A percentile compares a stretch with the other conserved stretches of the same genome.
phyloP scores from a whole-genome alignment of 2,888 invertebrate genomes.

The Antheraea assamensis region DNA sequence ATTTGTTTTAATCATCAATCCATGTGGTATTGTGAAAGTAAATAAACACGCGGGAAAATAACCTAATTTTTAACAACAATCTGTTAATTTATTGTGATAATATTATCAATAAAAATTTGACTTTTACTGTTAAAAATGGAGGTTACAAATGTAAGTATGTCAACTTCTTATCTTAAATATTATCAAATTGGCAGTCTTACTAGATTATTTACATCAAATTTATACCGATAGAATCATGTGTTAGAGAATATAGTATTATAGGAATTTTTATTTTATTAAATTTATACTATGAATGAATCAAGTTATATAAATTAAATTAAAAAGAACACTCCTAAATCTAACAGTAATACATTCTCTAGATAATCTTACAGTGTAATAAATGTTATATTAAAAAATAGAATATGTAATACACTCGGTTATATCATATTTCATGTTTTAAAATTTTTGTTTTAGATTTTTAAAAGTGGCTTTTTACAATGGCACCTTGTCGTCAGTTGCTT shows the following conservation, averaged over 20 bases:
- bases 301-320: not conserved
- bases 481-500: constrained; percentile 88
- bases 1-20: constrained; percentile 3
- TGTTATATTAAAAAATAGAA: not conserved
- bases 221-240: not conserved
- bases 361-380: not conserved
- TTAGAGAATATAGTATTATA: not conserved
- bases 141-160: constrained; percentile 53
- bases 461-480: constrained; percentile 90
- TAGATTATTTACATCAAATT: constrained; percentile 35
- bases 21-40: constrained; percentile 39
- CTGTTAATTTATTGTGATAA: constrained; percentile 35
- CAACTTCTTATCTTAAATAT: constrained; percentile 47
- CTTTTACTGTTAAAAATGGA: constrained; percentile 46
- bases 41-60: constrained; percentile 55
- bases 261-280: not conserved
- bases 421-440: not conserved
- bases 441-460: constrained; percentile 76
- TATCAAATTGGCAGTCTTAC: constrained; percentile 29
- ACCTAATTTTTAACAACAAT: constrained; percentile 45
- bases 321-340: not conserved
- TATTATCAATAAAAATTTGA: constrained; percentile 25
- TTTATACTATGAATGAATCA: not conserved
- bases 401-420: too few relatives aligned
- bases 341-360: not conserved